These are phyloP conservation scores for Myanophis thanlyinensis DNA, from an alignment of 2,113 vertebrate species.

Conservation along the genomic window DNA sequence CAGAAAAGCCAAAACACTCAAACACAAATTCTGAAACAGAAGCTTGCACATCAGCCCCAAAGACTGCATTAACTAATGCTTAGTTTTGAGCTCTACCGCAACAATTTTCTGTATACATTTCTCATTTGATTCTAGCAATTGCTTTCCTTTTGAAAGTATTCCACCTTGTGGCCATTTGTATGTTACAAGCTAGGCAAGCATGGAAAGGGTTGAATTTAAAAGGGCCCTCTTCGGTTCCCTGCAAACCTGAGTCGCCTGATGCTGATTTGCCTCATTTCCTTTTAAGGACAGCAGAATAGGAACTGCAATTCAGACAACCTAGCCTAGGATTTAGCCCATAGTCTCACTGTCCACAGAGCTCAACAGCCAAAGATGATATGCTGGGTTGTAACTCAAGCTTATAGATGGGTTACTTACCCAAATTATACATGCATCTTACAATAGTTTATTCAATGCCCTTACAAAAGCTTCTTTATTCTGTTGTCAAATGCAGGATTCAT, in stretches of 20 bases:
- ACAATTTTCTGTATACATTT: neutral
- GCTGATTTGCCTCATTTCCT: neutral
- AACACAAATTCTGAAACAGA: neutral
- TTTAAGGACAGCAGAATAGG: neutral
- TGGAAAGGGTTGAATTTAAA: neutral
- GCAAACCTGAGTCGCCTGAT: neutral
- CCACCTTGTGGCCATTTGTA: slow-evolving; percentile 2
- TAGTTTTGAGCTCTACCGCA: neutral
- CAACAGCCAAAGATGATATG: neutral
- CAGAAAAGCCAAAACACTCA: neutral
- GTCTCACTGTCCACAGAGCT: neutral
- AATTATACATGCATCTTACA: neutral
- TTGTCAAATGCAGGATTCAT: neutral
- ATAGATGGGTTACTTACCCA: neutral
- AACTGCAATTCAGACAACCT: neutral
- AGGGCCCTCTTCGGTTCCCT: no score
- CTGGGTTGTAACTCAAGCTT: neutral
- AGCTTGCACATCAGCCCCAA: neutral
- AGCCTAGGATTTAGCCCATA: neutral
- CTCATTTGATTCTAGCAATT: neutral
- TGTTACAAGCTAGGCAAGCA: neutral
- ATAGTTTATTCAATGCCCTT: neutral
- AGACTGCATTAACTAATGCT: neutral
- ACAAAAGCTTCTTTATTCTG: neutral
- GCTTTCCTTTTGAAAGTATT: neutral